Evolutionary conservation across 2,797 vertebrate genomes (phyloP), one percentile per base, ranked within the genome.

Genomic region (Sphenopsis melanotis): DNA sequence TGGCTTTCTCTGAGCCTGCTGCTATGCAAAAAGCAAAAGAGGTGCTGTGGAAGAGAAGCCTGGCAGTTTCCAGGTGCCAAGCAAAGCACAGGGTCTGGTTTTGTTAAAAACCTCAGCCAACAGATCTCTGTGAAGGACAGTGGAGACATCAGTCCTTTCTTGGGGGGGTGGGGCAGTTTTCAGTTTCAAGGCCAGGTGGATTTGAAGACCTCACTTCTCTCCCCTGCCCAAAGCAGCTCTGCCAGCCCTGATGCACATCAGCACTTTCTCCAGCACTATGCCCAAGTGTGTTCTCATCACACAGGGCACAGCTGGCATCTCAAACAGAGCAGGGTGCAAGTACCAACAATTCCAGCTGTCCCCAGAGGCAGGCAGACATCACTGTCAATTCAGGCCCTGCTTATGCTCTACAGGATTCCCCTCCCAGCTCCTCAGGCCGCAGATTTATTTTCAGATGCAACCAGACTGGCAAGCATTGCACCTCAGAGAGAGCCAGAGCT

Each of bases 121-220:
- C 1, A 66, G 30, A 42, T 21, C 42, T 74, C 57, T 39, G 17
- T 50, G 61, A 66, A 88, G 52, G 39, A 36, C 21, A 77, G 56
- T 26, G 32, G 49, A 64, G 47, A 27, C 34, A 77, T 8, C 36
- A 65, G 12, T 13, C 52, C 36, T 63, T 32, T 47, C 49, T 27
- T 0, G 1, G 20, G 22, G 32, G 0, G 27, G 6, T 9, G 4
- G 2, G 10, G 15, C 7, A 3, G 1, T 65, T 78, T 69, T 30
- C 57, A 60, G 19, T 52, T 83, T 37, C 39, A 74, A 66, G 47
- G 64, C 39, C 46, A 85, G 64, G 41, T 37, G 23, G 39, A 36
- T 50, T 55, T 59, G 34, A 70, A 90, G 53, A 49, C 17, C 66
- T 82, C 15, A 2, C 34, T 66, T 78, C 49, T 57, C 34, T 56